Conservation (phyloP, 2,797 vertebrate species). For the Pyrocephalus nanus region DNA sequence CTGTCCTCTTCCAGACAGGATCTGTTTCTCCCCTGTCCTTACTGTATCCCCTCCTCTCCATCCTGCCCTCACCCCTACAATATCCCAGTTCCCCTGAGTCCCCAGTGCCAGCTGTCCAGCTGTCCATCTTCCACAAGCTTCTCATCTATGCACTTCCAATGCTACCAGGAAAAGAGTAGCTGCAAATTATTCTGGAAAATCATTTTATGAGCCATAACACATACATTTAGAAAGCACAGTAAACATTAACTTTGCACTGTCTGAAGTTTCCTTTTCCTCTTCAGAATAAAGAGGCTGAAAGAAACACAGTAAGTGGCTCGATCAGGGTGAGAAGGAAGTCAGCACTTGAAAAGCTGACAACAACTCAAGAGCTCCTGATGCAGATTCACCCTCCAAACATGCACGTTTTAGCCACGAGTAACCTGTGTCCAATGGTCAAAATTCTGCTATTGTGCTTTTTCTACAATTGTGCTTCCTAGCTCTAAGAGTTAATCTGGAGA, state of each 20-base stretch:
- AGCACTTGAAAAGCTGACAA: not conserved
- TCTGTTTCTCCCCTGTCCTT: not conserved
- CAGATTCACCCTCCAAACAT: not conserved
- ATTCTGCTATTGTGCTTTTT: not conserved
- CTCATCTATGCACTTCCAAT: not conserved
- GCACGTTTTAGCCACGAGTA: not conserved
- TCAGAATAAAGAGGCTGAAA: not conserved
- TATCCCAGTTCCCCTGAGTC: not conserved
- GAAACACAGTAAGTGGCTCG: not conserved
- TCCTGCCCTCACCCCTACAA: not conserved
- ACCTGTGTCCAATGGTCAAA: not conserved
- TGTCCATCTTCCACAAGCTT: not conserved
- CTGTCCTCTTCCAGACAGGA: not conserved
- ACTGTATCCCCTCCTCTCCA: not conserved
- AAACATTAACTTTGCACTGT: not conserved
- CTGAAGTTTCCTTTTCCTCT: not conserved
- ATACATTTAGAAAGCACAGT: not conserved
- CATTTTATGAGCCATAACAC: not conserved
- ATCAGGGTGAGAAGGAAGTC: not conserved
- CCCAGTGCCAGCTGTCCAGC: not conserved
- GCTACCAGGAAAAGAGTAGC: not conserved
- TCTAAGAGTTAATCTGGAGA: not conserved
- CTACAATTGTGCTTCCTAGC: not conserved
- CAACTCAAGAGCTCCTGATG: not conserved
- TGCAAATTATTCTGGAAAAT: not conserved